Conservation (phyloP, 1,140 invertebrate genomes). For the Drosophila trapezifrons region DNA sequence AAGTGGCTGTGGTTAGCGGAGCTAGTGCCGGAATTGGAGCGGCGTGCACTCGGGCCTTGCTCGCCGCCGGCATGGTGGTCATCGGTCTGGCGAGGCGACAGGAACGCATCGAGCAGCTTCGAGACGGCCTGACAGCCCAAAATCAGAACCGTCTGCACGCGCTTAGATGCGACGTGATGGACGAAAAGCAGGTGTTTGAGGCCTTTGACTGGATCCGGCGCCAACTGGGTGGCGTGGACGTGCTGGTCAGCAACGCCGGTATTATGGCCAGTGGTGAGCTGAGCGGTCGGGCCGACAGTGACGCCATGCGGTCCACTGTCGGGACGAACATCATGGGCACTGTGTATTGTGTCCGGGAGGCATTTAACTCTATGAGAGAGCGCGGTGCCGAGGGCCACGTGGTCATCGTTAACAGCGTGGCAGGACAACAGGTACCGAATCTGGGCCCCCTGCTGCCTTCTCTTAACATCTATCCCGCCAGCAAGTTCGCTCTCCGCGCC, state of each 20-base stretch:
- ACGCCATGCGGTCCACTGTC: constrained; percentile 83
- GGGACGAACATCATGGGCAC: constrained; percentile 90
- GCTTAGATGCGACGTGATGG: constrained; percentile 87
- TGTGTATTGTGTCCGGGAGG: constrained; percentile 88
- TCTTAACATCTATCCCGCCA: constrained; percentile 86
- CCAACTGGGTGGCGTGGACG: constrained; percentile 87
- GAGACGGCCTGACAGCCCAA: constrained; percentile 25
- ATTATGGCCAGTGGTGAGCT: constrained; percentile 85
- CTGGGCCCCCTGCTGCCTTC: constrained; percentile 72
- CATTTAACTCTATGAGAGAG: constrained; percentile 88
- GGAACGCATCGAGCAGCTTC: constrained; percentile 85
- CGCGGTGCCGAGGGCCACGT: constrained; percentile 88
- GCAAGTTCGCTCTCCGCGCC: constrained; percentile 86
- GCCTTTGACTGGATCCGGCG: constrained; percentile 88
- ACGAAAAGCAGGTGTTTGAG: constrained; percentile 87
- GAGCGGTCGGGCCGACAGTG: constrained; percentile 84
- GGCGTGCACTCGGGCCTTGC: constrained; percentile 83
- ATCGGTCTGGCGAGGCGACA: constrained; percentile 89
- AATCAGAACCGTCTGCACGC: constrained; percentile 84
- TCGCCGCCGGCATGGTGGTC: constrained; percentile 86
- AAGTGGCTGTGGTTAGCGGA: constrained; percentile 80
- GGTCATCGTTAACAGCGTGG: constrained; percentile 76
- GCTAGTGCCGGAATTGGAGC: constrained; percentile 87
- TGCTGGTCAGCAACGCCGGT: constrained; percentile 91
- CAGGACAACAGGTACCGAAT: constrained; percentile 80